Evolutionary conservation across 1,140 invertebrate genomes (phyloP), one percentile per base, ranked within the genome.

Genomic region (Andrena cerasifolii): DNA sequence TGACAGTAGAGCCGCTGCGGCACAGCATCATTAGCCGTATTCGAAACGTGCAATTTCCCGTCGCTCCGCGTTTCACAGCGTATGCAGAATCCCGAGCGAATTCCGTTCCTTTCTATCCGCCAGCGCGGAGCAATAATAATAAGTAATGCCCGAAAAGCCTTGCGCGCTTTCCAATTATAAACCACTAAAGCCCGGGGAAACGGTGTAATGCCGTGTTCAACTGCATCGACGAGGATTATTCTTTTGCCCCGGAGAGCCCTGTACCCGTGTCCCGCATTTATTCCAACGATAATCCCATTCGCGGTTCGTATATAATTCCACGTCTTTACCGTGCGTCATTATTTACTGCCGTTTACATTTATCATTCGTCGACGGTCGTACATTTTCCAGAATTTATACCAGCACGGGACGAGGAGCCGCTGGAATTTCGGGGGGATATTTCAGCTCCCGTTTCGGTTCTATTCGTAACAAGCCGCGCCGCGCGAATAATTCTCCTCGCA

Each of bases 401-500:
- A 2, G 12, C 24, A n/a, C 24, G 3, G 28, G 18, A 12, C 26
- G 26, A 18, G 24, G 61, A 56, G 36, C 62, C 24, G 49, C 31
- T 40, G 54, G 53, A 67, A 72, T 78, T 67, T 82, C 54, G 40
- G 21, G 51, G 54, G 58, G 54, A 62, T 54, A 67, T 78, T 82
- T 82, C 40, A 54, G 74, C 28, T 26, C 43, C 24, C 24, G 51
- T 43, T 54, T 51, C 33, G 53, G 36, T 40, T 16, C n/a, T 33
- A 54, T 43, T 33, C 72, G 59, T 54, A 81, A 77, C 76, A 71
- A 71, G 51, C 53, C 66, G 47, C 28, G 21, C 43, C 62, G 62
- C 59, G 56, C 58, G 59, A 72, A 82, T 63, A 76, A 83, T 59
- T 74, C 43, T 40, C 63, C 77, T 65, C 53, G 24, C n/a, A 51